Base-by-base conservation (phyloP, 2,113 vertebrate genomes). In the Chiloscyllium plagiosum region DNA sequence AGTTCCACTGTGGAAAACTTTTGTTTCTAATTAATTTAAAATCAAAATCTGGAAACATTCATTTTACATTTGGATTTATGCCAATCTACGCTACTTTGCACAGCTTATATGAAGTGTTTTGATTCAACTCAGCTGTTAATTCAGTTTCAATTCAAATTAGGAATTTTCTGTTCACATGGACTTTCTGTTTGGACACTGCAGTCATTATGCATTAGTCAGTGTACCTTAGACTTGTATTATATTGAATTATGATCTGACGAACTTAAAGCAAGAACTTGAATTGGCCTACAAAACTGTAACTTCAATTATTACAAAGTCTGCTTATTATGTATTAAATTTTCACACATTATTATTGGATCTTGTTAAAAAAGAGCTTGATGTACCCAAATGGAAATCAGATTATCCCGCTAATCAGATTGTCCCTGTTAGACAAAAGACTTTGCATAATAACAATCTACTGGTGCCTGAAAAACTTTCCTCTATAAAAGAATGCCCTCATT, bases 51-150 rank as follows among this genome's bases (percentile, higher is more conserved):
- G 69, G 68, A 95, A 95, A 95, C 69, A 95, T 95, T 93, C 89
- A 93, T 93, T 93, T 93, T 66, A 93, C n/a, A n/a, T 68, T 66
- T 95, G 94, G 94, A 76, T 15, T 52, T 47, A 52, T 2, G 94
- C 94, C 94, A 72, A 95, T 33, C 42, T 52, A 17, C 76, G 68
- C 68, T 72, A 50, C 94, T 95, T 95, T 95, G 94, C 68, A 29
- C 69, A 72, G 69, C 42, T 70, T 94, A 15, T 50, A 69, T 94
- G 93, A 94, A 94, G 93, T 68, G 93, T 70, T 95, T 95, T 95
- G 47, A 95, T 95, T 76, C 68, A 95, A 72, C 94, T 95, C 94
- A 95, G 94, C 94, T 72, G 94, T 95, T 50, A 76, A 95, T 76
- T 95, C 52, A 69, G 94, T 95, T 95, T 95, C 94, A 47, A 52